A percentile compares a stretch with the other conserved stretches of the same genome.
These are phyloP conservation scores for Aphodius granarius DNA, from an alignment of 2,888 invertebrate species.

Conservation along the genomic window DNA sequence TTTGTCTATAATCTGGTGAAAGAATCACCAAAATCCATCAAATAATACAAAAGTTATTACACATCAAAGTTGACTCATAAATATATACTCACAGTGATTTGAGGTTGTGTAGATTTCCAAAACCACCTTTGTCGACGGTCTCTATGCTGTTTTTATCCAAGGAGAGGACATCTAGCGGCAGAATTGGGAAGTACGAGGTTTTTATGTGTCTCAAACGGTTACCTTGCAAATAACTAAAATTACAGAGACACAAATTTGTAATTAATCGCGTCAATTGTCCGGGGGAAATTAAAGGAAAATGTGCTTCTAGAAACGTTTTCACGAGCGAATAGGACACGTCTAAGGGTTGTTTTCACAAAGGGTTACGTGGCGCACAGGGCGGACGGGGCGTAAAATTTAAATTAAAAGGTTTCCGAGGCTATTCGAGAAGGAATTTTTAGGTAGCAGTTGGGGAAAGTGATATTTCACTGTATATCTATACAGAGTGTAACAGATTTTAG, in stretches of 20 bases:
- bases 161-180: slow-evolving; percentile 54
- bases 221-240: slow-evolving; percentile 51
- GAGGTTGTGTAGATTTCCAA: slow-evolving; percentile 50
- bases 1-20: too few relatives aligned
- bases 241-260: neutral
- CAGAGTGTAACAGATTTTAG: too few relatives aligned
- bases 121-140: slow-evolving; percentile 47
- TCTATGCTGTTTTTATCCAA: slow-evolving; percentile 55
- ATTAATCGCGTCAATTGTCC: neutral
- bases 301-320: neutral
- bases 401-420: neutral
- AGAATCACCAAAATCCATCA: too few relatives aligned
- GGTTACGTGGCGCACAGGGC: neutral
- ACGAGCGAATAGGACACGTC: neutral
- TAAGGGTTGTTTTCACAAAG: neutral
- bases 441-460: too few relatives aligned
- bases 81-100: slow-evolving; percentile 54
- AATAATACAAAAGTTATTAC: too few relatives aligned
- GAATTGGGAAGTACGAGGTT: slow-evolving; percentile 48
- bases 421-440: neutral
- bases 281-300: slow-evolving; percentile 6
- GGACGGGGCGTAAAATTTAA: neutral
- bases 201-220: slow-evolving; percentile 50
- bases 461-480: too few relatives aligned
- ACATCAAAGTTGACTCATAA: too few relatives aligned